A percentile compares a stretch with the other conserved stretches of the same genome.
These are phyloP conservation scores for Muscicapa comitata DNA, from an alignment of 2,797 vertebrate genomes.

Conservation along the genomic window DNA sequence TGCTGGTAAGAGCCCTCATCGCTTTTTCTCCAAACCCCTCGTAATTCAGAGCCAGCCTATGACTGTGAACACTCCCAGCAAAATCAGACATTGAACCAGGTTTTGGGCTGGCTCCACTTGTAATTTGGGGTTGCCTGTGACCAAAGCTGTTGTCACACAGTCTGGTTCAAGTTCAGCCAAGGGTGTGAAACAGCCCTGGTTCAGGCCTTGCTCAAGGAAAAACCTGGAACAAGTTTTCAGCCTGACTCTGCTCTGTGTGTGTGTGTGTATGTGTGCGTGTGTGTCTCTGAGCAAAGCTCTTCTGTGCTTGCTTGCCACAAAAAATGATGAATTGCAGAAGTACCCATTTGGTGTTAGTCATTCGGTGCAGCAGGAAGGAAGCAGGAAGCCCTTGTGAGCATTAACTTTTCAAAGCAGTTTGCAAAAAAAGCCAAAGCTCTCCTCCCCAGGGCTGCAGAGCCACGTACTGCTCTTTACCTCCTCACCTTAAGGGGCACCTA, in stretches of 20 bases:
- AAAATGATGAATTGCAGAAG: conserved; percentile 63
- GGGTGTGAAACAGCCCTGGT: not conserved
- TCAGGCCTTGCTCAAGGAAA: not conserved
- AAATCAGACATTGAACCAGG: not conserved
- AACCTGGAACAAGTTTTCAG: conserved; percentile 5
- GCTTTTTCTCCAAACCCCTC: not conserved
- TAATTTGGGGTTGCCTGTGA: not conserved
- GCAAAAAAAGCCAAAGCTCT: not conserved
- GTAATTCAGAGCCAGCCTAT: not conserved
- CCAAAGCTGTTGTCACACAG: not conserved
- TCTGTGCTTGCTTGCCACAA: not conserved
- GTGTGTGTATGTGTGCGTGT: no score
- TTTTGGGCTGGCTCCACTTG: not conserved
- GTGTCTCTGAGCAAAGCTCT: not conserved
- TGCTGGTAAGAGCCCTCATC: not conserved
- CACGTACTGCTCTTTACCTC: not conserved
- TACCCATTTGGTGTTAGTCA: conserved; percentile 50
- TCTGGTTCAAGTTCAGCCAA: not conserved
- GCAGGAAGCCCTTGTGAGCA: conserved; percentile 49
- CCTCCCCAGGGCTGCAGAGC: not conserved
- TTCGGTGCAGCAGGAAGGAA: conserved; percentile 44
- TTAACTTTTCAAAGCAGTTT: conserved; percentile 29
- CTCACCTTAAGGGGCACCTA: not conserved
- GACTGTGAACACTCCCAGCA: not conserved
- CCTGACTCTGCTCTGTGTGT: not conserved